These are phyloP conservation scores for Anser brachyrhynchus DNA, from an alignment of 2,113 vertebrate species.

Conservation along the genomic window DNA sequence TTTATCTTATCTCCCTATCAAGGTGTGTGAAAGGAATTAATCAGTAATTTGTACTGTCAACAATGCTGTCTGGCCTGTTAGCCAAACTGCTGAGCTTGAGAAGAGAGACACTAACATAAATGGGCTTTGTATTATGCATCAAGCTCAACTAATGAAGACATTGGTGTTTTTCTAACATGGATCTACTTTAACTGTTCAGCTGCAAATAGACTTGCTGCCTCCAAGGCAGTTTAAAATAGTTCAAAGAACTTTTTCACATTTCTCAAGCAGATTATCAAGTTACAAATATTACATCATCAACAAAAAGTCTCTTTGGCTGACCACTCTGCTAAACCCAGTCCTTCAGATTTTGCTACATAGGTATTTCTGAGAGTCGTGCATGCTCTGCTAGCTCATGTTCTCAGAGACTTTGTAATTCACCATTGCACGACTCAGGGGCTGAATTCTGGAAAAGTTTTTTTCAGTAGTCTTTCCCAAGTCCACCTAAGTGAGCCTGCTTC, in stretches of 20 bases:
- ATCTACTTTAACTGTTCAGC: conserved; percentile 22
- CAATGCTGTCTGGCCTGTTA: not conserved
- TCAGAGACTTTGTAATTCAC: not conserved
- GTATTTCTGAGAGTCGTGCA: not conserved
- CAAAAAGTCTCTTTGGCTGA: not conserved
- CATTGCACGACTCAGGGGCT: not conserved
- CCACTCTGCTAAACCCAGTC: not conserved
- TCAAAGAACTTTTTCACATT: not conserved
- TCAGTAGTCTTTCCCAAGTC: not conserved
- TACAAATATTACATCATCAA: conserved; percentile 6
- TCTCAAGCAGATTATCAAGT: not conserved
- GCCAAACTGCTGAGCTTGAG: not conserved
- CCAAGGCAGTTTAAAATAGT: not conserved
- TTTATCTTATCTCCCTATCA: conserved; percentile 24
- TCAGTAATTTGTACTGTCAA: conserved; percentile 23
- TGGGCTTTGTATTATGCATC: not conserved
- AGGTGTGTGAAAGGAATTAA: conserved; percentile 35
- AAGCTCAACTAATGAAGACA: not conserved
- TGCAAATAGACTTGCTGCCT: not conserved
- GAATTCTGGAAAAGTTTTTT: not conserved
- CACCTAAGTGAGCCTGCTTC: not conserved
- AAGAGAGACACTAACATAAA: not conserved
- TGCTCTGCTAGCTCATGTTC: not conserved
- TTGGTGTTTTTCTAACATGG: not conserved
- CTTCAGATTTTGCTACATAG: not conserved